Base-by-base conservation (phyloP, 2,888 invertebrate species). In the Acrocyrtus sp. region DNA sequence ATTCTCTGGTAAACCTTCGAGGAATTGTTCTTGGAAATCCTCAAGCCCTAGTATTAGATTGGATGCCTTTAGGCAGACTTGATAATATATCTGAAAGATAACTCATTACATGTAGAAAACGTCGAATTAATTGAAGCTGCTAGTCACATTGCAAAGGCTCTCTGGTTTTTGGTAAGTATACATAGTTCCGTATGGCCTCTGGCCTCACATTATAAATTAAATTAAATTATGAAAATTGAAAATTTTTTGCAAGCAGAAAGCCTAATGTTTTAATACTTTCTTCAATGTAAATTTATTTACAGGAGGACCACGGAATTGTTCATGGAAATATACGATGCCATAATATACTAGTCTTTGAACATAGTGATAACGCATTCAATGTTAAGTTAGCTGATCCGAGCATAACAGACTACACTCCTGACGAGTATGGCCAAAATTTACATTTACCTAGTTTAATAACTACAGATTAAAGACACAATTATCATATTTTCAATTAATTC, bases 311-410 rank as follows among this genome's bases (percentile, higher is more conserved):
- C 81, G 89, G 90, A 43, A 88, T 94, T 29, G 90, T 92, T 58
- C 96, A 96, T 86, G 95, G 94, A 15, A 90, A 90, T 82, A 90
- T 96, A 69, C 88, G 95, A 62, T 95, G 95, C 83, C 87, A 90
- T 41, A 92, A 94, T 82, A 85, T 96, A 73, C 86, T 94, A 82
- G 91, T 96, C n/a, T 89, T 90, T 61, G 87, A 88, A 51, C 92
- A 91, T 81, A 89, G 90, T 77, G 88, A 89, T 10, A 88, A 87
- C 81, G 85, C 87, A 34, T 90, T 95, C 80, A 87, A 88, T 67
- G 92, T 95, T 27, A 94, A 94, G 86, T 87, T 96, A 54, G 88
- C 91, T 43, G 95, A 96, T 84, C 93, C 95, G 5, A 93, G 95
- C 75, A 87, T 95, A 68, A 86, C 88, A 26, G 86, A 86, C 3